Evolutionary conservation across 2,888 invertebrate species (phyloP).

Genomic region (Drosophila macrospina): DNA sequence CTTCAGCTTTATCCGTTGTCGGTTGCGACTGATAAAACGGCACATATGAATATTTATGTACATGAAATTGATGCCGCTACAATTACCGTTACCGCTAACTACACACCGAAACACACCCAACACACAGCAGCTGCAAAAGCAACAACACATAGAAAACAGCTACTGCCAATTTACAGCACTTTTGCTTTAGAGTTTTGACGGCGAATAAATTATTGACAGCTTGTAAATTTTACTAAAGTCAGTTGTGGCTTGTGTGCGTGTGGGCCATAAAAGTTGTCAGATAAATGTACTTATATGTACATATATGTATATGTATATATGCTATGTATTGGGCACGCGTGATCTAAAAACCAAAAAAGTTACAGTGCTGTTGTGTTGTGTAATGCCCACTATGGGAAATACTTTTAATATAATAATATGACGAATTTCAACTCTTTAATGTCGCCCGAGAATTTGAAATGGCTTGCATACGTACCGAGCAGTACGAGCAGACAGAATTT

Average conservation of each 20-base stretch:
- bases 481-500: conserved; percentile 24
- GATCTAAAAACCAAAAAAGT: conserved; percentile 34
- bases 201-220: conserved; percentile 80
- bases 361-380: conserved; percentile 23
- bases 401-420: not conserved
- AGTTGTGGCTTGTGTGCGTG: conserved; percentile 46
- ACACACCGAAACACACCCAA: conserved; percentile 44
- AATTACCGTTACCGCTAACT: conserved; percentile 79
- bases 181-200: conserved; percentile 72
- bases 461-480: not conserved
- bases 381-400: conserved; percentile 20
- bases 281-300: conserved; percentile 10
- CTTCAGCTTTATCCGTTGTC: conserved; percentile 30
- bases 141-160: conserved; percentile 36
- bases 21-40: conserved; percentile 66
- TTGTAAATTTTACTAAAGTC: conserved; percentile 79
- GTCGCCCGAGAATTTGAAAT: not conserved
- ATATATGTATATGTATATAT: not conserved
- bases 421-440: conserved; percentile 16
- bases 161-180: conserved; percentile 77
- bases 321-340: conserved; percentile 23
- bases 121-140: conserved; percentile 30
- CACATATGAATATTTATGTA: conserved; percentile 80
- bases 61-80: conserved; percentile 80
- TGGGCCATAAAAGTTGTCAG: conserved; percentile 50